phyloP scores from a whole-genome alignment of 2,113 vertebrate genomes.

The Notothenia rossii region DNA sequence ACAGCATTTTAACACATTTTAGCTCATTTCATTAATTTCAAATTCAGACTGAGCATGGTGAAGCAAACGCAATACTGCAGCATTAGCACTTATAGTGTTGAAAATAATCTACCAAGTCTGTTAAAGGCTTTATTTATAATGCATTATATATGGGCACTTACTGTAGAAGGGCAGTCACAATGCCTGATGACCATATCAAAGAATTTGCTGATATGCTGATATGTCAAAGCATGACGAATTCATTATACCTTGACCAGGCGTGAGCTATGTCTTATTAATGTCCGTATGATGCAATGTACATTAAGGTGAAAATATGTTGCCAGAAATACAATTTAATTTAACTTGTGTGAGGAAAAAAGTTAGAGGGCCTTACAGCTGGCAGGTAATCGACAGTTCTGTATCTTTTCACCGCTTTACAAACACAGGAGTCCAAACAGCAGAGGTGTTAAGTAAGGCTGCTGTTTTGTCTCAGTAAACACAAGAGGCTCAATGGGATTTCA shows the following conservation, averaged over 20 bases:
- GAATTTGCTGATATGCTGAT: constrained; percentile 42
- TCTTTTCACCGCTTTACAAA: constrained; percentile 39
- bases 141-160: constrained; percentile 7
- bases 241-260: constrained; percentile 15
- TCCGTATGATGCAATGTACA: constrained; percentile 2
- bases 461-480: constrained; percentile 81
- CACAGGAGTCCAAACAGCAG: constrained; percentile 43
- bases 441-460: constrained; percentile 67
- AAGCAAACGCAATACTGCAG: constrained; percentile 26
- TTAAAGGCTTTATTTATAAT: constrained; percentile 25
- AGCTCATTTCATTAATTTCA: constrained; percentile 25
- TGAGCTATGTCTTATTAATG: constrained; percentile 33
- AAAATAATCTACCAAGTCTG: constrained; percentile 8
- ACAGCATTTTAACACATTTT: constrained; percentile 22
- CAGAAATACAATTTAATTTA: neutral
- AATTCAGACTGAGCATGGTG: constrained; percentile 6
- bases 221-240: constrained; percentile 14
- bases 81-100: constrained; percentile 6
- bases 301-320: neutral
- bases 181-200: constrained; percentile 11
- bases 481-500: constrained; percentile 79
- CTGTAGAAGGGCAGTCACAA: constrained; percentile 10
- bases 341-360: neutral
- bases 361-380: constrained; percentile 11
- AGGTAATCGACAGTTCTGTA: constrained; percentile 43